Evolutionary conservation across 2,113 vertebrate genomes (phyloP).

Genomic region (Galbula dea): DNA sequence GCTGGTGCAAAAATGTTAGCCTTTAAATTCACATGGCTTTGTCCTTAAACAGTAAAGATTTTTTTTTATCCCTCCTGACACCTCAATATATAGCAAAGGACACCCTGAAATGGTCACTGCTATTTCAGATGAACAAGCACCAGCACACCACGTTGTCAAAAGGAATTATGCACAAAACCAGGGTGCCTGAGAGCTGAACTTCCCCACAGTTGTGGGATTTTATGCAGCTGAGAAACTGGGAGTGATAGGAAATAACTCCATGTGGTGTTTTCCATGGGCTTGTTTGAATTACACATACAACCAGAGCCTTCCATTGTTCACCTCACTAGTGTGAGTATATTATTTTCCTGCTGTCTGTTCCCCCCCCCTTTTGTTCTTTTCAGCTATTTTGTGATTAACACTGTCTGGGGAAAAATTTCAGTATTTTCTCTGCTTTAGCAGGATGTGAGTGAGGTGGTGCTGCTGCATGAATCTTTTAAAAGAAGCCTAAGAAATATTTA

Average conservation of each 20-base stretch:
- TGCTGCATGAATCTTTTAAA: constrained; percentile 83
- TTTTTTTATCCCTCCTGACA: constrained; percentile 49
- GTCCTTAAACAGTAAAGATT: constrained; percentile 8
- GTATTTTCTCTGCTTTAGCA: constrained; percentile 64
- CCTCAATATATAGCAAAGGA: constrained; percentile 67
- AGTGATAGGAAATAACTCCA: constrained; percentile 63
- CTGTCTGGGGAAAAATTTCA: constrained; percentile 54
- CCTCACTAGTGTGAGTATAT: constrained; percentile 56
- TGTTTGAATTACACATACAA: constrained; percentile 66
- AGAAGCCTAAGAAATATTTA: constrained; percentile 83
- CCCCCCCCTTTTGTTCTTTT: constrained; percentile 69
- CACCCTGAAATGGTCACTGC: constrained; percentile 37
- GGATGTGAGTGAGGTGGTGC: constrained; percentile 71
- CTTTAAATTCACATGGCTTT: constrained; percentile 23
- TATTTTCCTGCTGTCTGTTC: constrained; percentile 62
- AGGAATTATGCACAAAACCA: constrained; percentile 50
- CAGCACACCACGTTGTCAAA: constrained; percentile 18
- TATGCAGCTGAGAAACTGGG: constrained; percentile 41
- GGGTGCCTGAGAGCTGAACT: constrained; percentile 18
- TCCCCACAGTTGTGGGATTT: constrained; percentile 60
- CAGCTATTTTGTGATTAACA: constrained; percentile 69
- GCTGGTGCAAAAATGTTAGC: background rate
- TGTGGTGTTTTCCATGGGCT: constrained; percentile 32
- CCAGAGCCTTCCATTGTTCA: constrained; percentile 70
- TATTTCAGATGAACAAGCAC: constrained; percentile 2